phyloP scores from a whole-genome alignment of 2,888 invertebrate species.

The Diarsia rubi region DNA sequence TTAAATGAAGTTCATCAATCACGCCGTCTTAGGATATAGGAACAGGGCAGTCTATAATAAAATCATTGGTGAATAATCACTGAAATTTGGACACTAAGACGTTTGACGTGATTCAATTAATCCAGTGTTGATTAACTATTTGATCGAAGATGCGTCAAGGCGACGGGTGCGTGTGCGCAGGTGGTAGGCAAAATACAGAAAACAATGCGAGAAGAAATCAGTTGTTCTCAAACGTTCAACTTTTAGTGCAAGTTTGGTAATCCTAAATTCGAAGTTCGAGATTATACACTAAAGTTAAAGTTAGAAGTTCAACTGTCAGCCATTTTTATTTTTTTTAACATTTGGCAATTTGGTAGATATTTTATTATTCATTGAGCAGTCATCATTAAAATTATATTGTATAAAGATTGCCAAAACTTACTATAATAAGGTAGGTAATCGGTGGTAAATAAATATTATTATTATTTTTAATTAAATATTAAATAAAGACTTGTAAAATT shows the following conservation, averaged over 20 bases:
- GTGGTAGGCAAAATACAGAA: constrained; percentile 68
- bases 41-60: constrained; percentile 87
- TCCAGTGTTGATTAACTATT: constrained; percentile 83
- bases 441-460: constrained; percentile 69
- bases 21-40: constrained; percentile 83
- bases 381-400: constrained; percentile 52
- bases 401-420: constrained; percentile 66
- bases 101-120: constrained; percentile 81
- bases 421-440: constrained; percentile 62
- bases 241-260: constrained; percentile 68
- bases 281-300: constrained; percentile 36
- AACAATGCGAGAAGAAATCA: constrained; percentile 66
- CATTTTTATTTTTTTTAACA: constrained; percentile 33
- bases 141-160: constrained; percentile 87
- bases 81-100: constrained; percentile 85
- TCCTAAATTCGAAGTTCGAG: constrained; percentile 54
- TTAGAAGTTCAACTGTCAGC: constrained; percentile 36
- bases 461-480: constrained; percentile 63
- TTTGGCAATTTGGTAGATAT: constrained; percentile 47
- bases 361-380: constrained; percentile 54
- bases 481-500: constrained; percentile 62
- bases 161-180: constrained; percentile 51
- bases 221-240: constrained; percentile 65
- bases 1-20: constrained; percentile 82
- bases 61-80: constrained; percentile 90